These are phyloP conservation scores for Grammomys dolichurus DNA, from an alignment of 2,113 vertebrate genomes.

Conservation along the genomic window DNA sequence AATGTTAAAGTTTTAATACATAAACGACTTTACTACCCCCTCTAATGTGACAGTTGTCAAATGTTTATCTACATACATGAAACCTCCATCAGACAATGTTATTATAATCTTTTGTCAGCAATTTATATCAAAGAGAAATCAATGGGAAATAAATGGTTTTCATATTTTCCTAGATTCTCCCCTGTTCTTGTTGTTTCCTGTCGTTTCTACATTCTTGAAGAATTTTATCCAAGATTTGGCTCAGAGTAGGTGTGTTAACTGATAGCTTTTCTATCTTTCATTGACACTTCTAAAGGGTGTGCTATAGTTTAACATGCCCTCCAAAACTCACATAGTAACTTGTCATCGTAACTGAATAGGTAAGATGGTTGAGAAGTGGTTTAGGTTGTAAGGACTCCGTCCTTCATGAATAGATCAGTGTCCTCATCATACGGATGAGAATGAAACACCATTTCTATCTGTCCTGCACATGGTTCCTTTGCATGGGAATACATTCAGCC, in stretches of 20 bases:
- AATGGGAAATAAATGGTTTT: background rate
- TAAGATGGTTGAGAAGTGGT: background rate
- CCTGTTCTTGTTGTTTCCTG: background rate
- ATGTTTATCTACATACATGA: background rate
- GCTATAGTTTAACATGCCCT: background rate
- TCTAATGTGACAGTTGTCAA: background rate
- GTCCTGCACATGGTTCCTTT: background rate
- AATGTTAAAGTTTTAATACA: background rate
- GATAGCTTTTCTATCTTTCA: background rate
- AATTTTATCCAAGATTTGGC: background rate
- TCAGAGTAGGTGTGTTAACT: background rate
- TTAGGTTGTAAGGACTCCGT: background rate
- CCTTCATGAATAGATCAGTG: too few relatives aligned
- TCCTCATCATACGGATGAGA: too few relatives aligned
- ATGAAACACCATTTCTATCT: background rate
- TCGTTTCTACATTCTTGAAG: background rate
- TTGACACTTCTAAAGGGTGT: background rate
- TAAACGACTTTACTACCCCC: background rate
- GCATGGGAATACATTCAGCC: fast-evolving
- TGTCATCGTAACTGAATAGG: background rate
- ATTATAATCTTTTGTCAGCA: background rate
- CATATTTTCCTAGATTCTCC: background rate
- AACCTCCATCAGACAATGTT: background rate
- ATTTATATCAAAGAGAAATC: background rate
- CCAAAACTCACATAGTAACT: background rate